Evolutionary conservation across 37 sponge, comb jelly and placozoan species (phyloP).

Genomic region (Ianthella basta): DNA sequence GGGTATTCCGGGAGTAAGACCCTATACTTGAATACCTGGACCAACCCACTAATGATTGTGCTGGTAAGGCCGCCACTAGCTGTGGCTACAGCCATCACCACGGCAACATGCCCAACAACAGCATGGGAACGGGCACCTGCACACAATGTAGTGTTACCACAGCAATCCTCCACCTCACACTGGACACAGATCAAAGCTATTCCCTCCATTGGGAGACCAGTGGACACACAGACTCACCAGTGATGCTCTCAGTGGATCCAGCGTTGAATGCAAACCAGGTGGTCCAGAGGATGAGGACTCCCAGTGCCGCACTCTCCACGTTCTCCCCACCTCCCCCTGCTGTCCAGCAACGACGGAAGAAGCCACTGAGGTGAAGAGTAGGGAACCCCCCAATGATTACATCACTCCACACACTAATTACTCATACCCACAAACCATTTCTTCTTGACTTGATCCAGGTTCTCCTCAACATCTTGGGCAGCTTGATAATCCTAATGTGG

Average conservation of each 20-base stretch:
- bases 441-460: no score
- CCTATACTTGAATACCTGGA: constrained; percentile 53
- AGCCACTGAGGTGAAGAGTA: no score
- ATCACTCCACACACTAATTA: no score
- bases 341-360: no score
- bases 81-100: constrained; percentile 77
- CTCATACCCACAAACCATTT: no score
- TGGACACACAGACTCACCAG: constrained; percentile 44
- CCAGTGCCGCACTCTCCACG: constrained; percentile 89
- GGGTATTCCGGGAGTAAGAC: neutral
- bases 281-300: constrained; percentile 87
- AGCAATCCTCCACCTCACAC: no score
- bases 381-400: no score
- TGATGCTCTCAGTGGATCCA: constrained; percentile 79
- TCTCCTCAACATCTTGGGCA: no score
- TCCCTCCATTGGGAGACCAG: no score
- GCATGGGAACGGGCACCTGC: constrained; percentile 64
- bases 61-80: constrained; percentile 69
- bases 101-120: constrained; percentile 81
- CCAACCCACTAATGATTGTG: constrained; percentile 67
- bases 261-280: constrained; percentile 93
- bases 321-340: constrained; percentile 83
- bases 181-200: no score
- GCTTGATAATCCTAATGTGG: no score
- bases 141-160: neutral